These are phyloP conservation scores for Nerophis lumbriciformis DNA, from an alignment of 2,113 vertebrate species.

Conservation along the genomic window DNA sequence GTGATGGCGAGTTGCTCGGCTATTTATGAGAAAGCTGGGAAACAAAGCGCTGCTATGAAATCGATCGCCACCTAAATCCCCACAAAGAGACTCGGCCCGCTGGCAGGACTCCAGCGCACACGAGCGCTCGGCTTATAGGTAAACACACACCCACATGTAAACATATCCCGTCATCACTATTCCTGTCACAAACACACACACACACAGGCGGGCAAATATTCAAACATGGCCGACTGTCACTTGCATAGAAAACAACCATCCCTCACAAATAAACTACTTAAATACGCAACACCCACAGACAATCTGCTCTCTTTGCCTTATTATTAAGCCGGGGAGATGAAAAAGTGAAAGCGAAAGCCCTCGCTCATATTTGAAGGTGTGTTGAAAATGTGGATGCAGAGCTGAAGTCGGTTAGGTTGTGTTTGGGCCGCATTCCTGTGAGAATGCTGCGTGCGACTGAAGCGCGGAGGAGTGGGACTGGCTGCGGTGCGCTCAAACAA, in stretches of 20 bases:
- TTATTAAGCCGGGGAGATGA: not conserved
- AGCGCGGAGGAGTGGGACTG: too few species aligned
- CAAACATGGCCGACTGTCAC: constrained; percentile 16
- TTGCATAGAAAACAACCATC: constrained; percentile 25
- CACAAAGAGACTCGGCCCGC: constrained; percentile 34
- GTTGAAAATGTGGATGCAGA: not conserved
- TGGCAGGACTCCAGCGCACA: constrained; percentile 31
- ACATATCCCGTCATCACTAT: constrained; percentile 30
- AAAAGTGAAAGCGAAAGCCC: too few species aligned
- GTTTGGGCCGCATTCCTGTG: too few species aligned
- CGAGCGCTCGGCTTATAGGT: constrained; percentile 12
- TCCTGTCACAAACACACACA: constrained; percentile 23
- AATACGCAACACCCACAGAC: constrained; percentile 7
- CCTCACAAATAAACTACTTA: constrained; percentile 5
- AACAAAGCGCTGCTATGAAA: constrained; percentile 58
- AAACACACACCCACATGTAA: constrained; percentile 35
- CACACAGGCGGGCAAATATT: constrained; percentile 5
- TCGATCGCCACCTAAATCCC: constrained; percentile 62
- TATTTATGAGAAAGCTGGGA: constrained; percentile 61
- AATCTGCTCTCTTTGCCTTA: not conserved
- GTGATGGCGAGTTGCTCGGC: constrained; percentile 50
- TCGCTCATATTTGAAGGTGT: not conserved
- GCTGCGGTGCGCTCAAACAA: too few species aligned
- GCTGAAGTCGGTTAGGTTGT: too few species aligned
- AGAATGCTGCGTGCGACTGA: too few species aligned